A percentile compares a stretch with the other conserved stretches of the same genome.
Conservation (phyloP, 2,888 invertebrate genomes). For the Saturnia pavonia region DNA sequence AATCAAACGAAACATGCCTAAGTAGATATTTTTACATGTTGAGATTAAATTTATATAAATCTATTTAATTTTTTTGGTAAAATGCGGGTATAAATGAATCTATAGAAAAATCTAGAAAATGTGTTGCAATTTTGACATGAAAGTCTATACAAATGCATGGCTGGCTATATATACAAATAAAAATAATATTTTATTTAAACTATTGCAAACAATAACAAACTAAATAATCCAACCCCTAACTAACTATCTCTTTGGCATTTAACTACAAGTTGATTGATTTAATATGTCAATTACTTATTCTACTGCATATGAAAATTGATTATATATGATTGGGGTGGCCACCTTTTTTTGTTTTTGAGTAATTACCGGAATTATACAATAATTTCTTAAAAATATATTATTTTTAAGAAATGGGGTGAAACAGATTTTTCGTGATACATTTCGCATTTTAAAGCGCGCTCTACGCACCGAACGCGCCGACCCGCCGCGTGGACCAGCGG, state of each 20-base stretch:
- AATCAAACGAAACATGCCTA: not conserved
- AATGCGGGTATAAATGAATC: not conserved
- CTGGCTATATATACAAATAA: no score
- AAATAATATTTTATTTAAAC: no score
- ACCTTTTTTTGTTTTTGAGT: not conserved
- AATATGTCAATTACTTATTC: not conserved
- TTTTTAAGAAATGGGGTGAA: not conserved
- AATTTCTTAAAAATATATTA: not conserved
- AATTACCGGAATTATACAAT: not conserved
- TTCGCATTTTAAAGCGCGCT: no score
- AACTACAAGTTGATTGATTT: not conserved
- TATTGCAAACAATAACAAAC: not conserved
- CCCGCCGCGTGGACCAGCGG: no score
- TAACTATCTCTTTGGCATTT: not conserved
- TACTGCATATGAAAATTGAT: not conserved
- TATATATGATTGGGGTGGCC: not conserved
- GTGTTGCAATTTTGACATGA: not conserved
- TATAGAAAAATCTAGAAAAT: not conserved
- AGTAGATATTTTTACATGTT: not conserved
- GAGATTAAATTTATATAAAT: not conserved
- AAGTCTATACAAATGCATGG: no score
- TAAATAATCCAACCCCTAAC: not conserved
- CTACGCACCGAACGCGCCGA: no score
- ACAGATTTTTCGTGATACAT: not conserved
- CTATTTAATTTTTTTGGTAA: not conserved